A percentile compares a stretch with the other conserved stretches of the same genome.
These are phyloP conservation scores for Oxyscelio sp. DNA, from an alignment of 2,888 invertebrate genomes.

Conservation along the genomic window DNA sequence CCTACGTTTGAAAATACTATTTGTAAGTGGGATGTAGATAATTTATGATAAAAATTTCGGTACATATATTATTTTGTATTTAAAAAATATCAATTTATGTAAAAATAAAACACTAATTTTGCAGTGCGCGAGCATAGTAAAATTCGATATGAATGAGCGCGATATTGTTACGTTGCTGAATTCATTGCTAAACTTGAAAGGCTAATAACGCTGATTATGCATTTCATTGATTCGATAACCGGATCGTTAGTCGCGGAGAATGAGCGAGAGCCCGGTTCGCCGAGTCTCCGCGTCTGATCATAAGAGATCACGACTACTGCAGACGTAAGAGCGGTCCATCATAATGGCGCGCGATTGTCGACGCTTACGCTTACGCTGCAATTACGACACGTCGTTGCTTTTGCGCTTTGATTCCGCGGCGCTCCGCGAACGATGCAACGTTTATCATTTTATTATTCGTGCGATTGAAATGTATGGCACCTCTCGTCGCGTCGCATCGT, in stretches of 20 bases:
- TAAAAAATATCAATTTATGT: too few species aligned
- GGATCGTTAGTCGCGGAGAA: slow-evolving; percentile 67
- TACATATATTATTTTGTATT: too few species aligned
- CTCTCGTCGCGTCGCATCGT: slow-evolving; percentile 40
- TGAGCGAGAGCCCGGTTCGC: slow-evolving; percentile 38
- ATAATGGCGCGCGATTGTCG: slow-evolving; percentile 51
- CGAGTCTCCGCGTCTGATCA: slow-evolving; percentile 62
- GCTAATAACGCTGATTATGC: too few species aligned
- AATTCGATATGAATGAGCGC: slow-evolving; percentile 42
- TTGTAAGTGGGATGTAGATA: too few species aligned
- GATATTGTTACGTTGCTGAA: too few species aligned
- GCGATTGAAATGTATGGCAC: slow-evolving; percentile 58
- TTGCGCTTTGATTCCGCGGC: slow-evolving; percentile 66
- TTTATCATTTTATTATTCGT: slow-evolving; percentile 69
- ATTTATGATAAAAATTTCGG: too few species aligned
- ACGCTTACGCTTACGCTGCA: slow-evolving; percentile 35
- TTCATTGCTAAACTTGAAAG: too few species aligned
- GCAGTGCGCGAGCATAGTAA: too few species aligned
- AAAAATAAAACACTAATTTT: too few species aligned
- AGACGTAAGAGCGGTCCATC: slow-evolving; percentile 12
- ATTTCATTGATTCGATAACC: slow-evolving; percentile 72
- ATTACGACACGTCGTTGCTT: slow-evolving; percentile 65
- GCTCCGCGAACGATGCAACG: slow-evolving; percentile 45
- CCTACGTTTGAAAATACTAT: too few species aligned
- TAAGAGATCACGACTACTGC: slow-evolving; percentile 73